phyloP scores from a whole-genome alignment of 2,797 vertebrate species.

The Lophius americanus region DNA sequence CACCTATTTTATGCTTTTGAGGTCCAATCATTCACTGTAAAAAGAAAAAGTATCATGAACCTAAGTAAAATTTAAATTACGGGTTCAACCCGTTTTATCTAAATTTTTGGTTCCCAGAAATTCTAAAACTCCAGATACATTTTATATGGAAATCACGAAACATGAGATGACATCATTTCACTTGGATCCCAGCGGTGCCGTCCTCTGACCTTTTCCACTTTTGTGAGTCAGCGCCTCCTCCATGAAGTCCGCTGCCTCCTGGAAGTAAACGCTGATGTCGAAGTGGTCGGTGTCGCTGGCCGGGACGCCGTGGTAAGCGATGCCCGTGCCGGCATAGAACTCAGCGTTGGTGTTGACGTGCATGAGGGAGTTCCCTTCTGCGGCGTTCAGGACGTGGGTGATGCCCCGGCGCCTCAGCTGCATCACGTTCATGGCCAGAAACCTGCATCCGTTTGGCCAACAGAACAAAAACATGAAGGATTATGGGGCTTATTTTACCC shows the following conservation, averaged over 20 bases:
- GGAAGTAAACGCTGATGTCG: constrained; percentile 92
- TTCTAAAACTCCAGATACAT: too few species aligned
- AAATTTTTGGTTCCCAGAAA: too few species aligned
- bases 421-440: constrained; percentile 85
- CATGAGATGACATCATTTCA: too few species aligned
- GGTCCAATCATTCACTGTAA: too few species aligned
- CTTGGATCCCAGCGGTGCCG: background rate
- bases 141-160: too few species aligned
- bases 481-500: background rate
- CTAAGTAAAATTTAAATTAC: too few species aligned
- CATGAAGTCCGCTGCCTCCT: constrained; percentile 93
- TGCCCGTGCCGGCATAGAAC: constrained; percentile 88
- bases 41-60: too few species aligned
- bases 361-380: constrained; percentile 95
- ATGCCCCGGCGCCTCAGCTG: constrained; percentile 87
- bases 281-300: constrained; percentile 93
- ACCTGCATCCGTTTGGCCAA: constrained; percentile 65
- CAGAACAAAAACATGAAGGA: background rate
- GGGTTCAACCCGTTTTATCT: too few species aligned
- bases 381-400: constrained; percentile 93
- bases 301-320: constrained; percentile 91
- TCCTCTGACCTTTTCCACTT: constrained; percentile 82
- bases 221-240: constrained; percentile 88
- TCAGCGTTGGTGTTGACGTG: constrained; percentile 92
- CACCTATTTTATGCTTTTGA: too few species aligned